Evolutionary conservation across 2,888 invertebrate species (phyloP).

Genomic region (Thalpophila matura): DNA sequence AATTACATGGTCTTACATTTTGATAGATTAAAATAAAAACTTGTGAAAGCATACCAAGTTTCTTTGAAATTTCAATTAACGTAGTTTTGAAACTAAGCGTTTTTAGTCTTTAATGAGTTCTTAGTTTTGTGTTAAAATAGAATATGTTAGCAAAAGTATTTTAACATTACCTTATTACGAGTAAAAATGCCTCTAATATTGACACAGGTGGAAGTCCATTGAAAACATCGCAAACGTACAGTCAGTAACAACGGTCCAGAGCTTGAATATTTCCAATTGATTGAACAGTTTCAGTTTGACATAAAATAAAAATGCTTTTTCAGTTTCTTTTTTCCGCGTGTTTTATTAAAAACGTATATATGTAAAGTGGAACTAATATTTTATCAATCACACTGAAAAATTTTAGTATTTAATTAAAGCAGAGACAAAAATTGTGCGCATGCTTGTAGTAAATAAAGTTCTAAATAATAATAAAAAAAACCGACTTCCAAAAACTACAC

Average conservation of each 20-base stretch:
- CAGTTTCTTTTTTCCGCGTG: too few relatives aligned
- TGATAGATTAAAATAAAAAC: conserved; percentile 60
- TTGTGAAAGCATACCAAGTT: conserved; percentile 54
- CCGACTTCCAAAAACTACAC: too few relatives aligned
- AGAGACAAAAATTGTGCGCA: too few relatives aligned
- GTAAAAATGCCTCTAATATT: conserved; percentile 28
- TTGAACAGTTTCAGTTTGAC: neutral
- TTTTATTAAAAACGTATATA: too few relatives aligned
- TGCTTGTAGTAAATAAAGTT: too few relatives aligned
- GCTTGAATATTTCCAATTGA: neutral
- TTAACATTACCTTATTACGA: conserved; percentile 30
- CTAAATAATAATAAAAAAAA: too few relatives aligned
- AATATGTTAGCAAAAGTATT: conserved; percentile 33
- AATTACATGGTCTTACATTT: conserved; percentile 60
- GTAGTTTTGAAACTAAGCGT: conserved; percentile 13
- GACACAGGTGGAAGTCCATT: conserved; percentile 12
- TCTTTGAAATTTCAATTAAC: conserved; percentile 60
- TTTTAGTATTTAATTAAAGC: too few relatives aligned
- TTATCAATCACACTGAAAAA: too few relatives aligned
- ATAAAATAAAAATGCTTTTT: too few relatives aligned
- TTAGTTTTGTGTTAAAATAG: conserved; percentile 34
- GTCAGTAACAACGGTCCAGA: conserved; percentile 15
- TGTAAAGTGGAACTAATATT: too few relatives aligned
- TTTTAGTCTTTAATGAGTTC: conserved; percentile 28
- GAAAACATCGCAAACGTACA: conserved; percentile 35